These are phyloP conservation scores for Wiebesia pumilae DNA, from an alignment of 1,140 invertebrate genomes.

Conservation along the genomic window DNA sequence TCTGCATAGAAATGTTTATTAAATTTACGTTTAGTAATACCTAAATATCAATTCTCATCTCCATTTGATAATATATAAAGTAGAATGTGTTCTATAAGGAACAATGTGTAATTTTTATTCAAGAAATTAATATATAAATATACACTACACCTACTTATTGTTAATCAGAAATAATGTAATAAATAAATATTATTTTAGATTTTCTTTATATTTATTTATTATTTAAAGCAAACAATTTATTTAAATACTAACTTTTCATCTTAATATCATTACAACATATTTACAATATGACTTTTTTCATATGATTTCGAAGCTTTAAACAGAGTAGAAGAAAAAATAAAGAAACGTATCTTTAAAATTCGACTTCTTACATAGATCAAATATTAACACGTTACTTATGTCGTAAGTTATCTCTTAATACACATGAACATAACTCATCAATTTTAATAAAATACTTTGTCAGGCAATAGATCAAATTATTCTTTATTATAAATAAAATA, in stretches of 20 bases:
- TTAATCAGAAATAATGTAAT: background rate
- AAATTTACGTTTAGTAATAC: no score
- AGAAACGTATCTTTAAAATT: slow-evolving; percentile 17
- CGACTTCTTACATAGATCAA: slow-evolving; percentile 42
- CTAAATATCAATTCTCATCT: no score
- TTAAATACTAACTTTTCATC: slow-evolving; percentile 12
- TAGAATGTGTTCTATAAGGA: no score
- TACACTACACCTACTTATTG: background rate
- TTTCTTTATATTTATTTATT: slow-evolving; percentile 5
- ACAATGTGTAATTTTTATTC: background rate
- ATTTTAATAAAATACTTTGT: background rate
- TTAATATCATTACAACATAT: slow-evolving; percentile 29
- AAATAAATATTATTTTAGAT: slow-evolving; percentile 23
- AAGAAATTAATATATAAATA: slow-evolving; percentile 21
- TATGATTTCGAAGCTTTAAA: slow-evolving; percentile 1
- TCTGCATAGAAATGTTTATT: no score
- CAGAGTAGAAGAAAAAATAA: slow-evolving; percentile 7
- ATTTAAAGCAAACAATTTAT: slow-evolving; percentile 5
- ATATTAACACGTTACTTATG: slow-evolving; percentile 38
- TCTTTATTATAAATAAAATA: background rate
- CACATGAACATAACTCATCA: background rate
- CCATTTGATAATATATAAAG: no score
- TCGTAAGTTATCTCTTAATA: background rate
- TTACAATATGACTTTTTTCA: slow-evolving; percentile 18
- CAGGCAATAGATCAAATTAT: background rate